A percentile compares a stretch with the other conserved stretches of the same genome.
These are phyloP conservation scores for Sus cebifrons DNA, from an alignment of 2,797 vertebrate species.

Conservation along the genomic window DNA sequence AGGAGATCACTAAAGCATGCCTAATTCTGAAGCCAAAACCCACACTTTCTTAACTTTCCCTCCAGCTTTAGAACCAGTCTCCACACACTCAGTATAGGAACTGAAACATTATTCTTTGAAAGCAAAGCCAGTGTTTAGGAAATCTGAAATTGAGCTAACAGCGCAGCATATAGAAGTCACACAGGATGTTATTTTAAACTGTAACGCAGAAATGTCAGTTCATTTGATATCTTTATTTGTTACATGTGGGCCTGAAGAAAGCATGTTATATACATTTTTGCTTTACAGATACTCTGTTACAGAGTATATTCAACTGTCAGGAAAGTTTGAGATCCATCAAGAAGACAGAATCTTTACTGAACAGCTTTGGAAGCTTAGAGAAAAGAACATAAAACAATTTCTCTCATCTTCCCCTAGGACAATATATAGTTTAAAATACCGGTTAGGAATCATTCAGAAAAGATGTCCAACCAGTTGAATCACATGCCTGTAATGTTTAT, in stretches of 20 bases:
- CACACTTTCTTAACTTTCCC: slow-evolving; percentile 90
- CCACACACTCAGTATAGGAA: slow-evolving; percentile 84
- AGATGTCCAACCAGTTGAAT: neutral
- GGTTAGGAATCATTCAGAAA: neutral
- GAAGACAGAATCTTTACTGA: slow-evolving; percentile 59
- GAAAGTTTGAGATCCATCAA: slow-evolving; percentile 67
- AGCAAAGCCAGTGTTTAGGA: slow-evolving; percentile 87
- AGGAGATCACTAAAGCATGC: slow-evolving; percentile 90
- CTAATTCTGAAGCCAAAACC: slow-evolving; percentile 91
- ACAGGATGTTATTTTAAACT: slow-evolving; percentile 88
- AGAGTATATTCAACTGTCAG: slow-evolving; percentile 69
- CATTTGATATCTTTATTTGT: slow-evolving; percentile 87
- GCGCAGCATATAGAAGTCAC: slow-evolving; percentile 81
- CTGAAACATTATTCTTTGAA: slow-evolving; percentile 87
- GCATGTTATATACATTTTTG: slow-evolving; percentile 72
- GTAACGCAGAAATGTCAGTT: slow-evolving; percentile 84
- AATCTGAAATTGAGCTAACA: slow-evolving; percentile 86
- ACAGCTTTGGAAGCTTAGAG: slow-evolving; percentile 35
- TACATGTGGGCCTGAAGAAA: slow-evolving; percentile 83
- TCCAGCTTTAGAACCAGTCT: slow-evolving; percentile 86
- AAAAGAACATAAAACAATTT: neutral
- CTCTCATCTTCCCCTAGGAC: neutral
- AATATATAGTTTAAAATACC: neutral
- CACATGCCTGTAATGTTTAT: neutral
- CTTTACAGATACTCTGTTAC: slow-evolving; percentile 64